These are phyloP conservation scores for Trichacis sp. DNA, from an alignment of 2,888 invertebrate species.

Conservation along the genomic window DNA sequence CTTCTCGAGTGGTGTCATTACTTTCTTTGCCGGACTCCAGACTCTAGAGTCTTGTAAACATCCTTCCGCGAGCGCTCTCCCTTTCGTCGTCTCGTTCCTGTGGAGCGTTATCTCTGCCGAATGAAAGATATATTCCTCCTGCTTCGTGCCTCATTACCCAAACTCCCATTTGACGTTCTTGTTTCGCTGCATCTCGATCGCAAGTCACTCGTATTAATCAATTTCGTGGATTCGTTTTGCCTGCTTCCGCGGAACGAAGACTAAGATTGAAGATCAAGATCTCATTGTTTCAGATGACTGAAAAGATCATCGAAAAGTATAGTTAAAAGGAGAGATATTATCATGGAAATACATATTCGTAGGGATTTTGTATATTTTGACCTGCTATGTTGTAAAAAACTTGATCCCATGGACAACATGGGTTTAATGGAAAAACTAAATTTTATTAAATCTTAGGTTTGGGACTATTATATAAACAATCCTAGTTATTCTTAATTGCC, in stretches of 20 bases:
- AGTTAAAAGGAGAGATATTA: too few relatives aligned
- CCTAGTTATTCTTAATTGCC: too few relatives aligned
- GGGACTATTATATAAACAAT: too few relatives aligned
- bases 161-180: constrained; percentile 13
- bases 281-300: too few relatives aligned
- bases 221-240: constrained; percentile 31
- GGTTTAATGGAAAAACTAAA: too few relatives aligned
- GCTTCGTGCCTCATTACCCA: constrained; percentile 20
- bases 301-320: too few relatives aligned
- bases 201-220: constrained; percentile 35
- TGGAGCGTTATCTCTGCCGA: constrained; percentile 30
- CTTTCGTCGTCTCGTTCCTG: constrained; percentile 11
- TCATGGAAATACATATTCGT: too few relatives aligned
- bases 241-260: constrained; percentile 15
- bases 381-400: too few relatives aligned
- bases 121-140: constrained; percentile 24
- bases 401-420: too few relatives aligned
- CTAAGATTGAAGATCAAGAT: too few relatives aligned
- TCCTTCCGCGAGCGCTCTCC: constrained; percentile 17
- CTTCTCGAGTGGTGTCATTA: constrained; percentile 61
- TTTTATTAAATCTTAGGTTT: too few relatives aligned
- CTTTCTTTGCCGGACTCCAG: constrained; percentile 51
- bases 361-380: too few relatives aligned
- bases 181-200: constrained; percentile 24
- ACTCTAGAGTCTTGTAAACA: constrained; percentile 43